Evolutionary conservation across 2,797 vertebrate genomes (phyloP).

Genomic region (Oreochromis mossambicus): DNA sequence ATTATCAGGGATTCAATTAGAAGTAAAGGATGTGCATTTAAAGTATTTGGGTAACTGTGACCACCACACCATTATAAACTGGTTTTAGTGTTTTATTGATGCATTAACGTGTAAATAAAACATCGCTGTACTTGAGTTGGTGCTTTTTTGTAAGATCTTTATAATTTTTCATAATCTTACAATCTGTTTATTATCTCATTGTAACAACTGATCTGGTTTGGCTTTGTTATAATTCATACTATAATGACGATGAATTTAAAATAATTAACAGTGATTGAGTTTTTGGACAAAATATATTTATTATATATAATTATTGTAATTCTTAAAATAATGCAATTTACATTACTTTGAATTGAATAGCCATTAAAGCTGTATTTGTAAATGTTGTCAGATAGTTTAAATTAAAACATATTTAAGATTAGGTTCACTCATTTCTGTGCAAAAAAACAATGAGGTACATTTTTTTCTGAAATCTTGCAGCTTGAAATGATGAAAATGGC

Average conservation of each 20-base stretch:
- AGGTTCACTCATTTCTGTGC: not conserved
- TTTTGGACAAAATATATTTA: not conserved
- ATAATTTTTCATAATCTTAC: not conserved
- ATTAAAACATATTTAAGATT: not conserved
- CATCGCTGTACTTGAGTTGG: not conserved
- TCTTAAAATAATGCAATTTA: not conserved
- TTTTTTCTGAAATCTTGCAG: too few species aligned
- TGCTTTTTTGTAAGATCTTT: not conserved
- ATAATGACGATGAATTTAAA: not conserved
- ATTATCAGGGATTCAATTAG: not conserved
- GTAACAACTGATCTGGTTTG: not conserved
- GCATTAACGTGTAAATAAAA: not conserved
- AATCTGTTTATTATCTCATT: not conserved
- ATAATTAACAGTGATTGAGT: not conserved
- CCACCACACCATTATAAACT: not conserved
- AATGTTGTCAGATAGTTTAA: not conserved
- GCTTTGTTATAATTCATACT: not conserved
- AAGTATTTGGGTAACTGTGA: not conserved
- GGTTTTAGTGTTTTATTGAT: not conserved
- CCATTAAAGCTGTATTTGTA: not conserved
- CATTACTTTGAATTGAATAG: not conserved
- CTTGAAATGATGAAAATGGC: too few species aligned
- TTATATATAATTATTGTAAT: not conserved
- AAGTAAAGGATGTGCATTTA: not conserved
- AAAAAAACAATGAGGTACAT: not conserved